Percentiles rank a stretch among this genome's conserved stretches.
These are phyloP conservation scores for Gastrophryne carolinensis DNA, from an alignment of 2,797 vertebrate species.

Conservation along the genomic window DNA sequence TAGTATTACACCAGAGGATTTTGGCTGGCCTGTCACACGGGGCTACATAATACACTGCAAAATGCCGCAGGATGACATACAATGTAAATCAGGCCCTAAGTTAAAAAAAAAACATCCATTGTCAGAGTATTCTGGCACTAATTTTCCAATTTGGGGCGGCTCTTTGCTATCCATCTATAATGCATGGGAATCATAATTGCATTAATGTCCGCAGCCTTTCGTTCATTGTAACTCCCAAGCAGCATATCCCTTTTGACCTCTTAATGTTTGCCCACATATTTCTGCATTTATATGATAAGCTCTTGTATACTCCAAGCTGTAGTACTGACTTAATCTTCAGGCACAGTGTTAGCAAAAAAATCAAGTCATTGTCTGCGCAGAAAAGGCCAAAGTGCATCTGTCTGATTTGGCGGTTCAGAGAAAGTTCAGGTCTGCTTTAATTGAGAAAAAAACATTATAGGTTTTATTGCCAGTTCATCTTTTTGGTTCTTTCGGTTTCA, in stretches of 20 bases:
- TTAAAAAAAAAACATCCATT: too few species aligned
- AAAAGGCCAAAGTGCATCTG: conserved; percentile 36
- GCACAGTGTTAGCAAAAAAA: conserved; percentile 2
- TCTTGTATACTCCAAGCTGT: neutral
- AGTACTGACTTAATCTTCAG: neutral
- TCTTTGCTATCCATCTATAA: neutral
- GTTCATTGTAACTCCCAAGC: neutral
- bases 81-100: too few species aligned
- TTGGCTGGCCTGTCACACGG: too few species aligned
- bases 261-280: neutral
- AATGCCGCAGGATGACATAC: too few species aligned
- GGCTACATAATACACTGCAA: too few species aligned
- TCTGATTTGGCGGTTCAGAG: conserved; percentile 25
- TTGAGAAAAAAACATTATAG: neutral
- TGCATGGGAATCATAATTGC: neutral
- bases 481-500: too few species aligned
- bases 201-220: neutral
- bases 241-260: neutral
- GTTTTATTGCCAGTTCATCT: neutral
- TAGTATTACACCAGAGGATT: too few species aligned
- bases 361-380: conserved; percentile 13
- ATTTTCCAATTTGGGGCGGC: too few species aligned
- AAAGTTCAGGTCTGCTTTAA: conserved; percentile 19
- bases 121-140: too few species aligned
- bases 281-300: neutral